Base-by-base conservation (phyloP, 2,797 vertebrate species). In the Cryptoblepharus egeriae region DNA sequence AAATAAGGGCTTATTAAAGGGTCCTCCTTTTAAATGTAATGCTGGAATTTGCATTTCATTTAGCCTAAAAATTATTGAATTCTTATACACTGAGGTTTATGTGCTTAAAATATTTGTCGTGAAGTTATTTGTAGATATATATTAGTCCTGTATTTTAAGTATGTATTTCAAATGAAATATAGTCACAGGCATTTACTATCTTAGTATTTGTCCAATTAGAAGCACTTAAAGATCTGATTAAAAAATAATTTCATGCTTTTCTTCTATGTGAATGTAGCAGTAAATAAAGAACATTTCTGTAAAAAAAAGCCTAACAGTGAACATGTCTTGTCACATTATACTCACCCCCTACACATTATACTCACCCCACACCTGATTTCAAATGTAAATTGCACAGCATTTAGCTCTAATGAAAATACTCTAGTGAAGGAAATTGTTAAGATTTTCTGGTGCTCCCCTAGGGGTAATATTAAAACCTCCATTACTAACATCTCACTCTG, bases 341-440 rank as follows among this genome's bases (percentile, higher is more conserved):
- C 94, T 95, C 94, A 94, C 93, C 39, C 39, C n/a, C n/a, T n/a
- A n/a, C n/a, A n/a, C n/a, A n/a, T n/a, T n/a, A n/a, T n/a, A n/a
- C n/a, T n/a, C n/a, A n/a, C n/a, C 93, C 87, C 94, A 95, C 92
- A 95, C 93, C 94, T 96, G 95, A 96, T 96, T 96, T 96, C 93
- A 93, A 94, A 96, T 96, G 95, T 96, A 96, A 96, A 96, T 96
- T 96, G 96, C 95, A 95, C 80, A 83, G 95, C 94, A 95, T 96
- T 96, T 96, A 96, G 93, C 91, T 90, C 96, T 96, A 96, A 96
- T 96, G 96, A 96, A 96, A 96, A 96, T 96, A 96, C 94, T 95
- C 95, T 88, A 95, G 94, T 95, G 95, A 96, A 96, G 94, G 95
- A 96, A 96, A 96, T 96, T 96, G 95, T 96, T 96, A 96, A 96